These are phyloP conservation scores for Chloromyia formosa DNA, from an alignment of 2,888 invertebrate genomes.

Conservation along the genomic window DNA sequence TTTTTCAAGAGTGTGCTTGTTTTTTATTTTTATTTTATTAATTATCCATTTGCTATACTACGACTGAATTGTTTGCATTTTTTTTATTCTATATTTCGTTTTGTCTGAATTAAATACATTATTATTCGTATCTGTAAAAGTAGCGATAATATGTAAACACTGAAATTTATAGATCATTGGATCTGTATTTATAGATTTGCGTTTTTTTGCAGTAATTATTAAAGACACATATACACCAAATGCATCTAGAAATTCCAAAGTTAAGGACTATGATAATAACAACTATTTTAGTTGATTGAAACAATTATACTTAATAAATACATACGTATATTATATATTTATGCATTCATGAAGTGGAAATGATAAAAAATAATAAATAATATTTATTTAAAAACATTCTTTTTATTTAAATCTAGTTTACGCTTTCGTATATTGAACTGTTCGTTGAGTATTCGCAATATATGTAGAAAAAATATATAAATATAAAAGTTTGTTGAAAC, in stretches of 20 bases:
- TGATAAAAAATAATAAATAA: slow-evolving; percentile 15
- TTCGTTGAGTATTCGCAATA: no score
- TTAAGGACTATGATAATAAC: not conserved
- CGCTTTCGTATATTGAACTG: no score
- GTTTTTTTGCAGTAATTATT: slow-evolving; percentile 5
- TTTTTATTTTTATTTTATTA: slow-evolving; percentile 3
- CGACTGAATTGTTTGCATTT: slow-evolving; percentile 10
- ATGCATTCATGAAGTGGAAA: not conserved
- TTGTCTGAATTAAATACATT: not conserved
- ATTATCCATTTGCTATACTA: not conserved
- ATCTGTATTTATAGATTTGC: not conserved
- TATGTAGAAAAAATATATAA: no score
- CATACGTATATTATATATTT: slow-evolving; percentile 26
- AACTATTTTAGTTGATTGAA: slow-evolving; percentile 41
- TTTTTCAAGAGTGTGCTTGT: slow-evolving; percentile 30
- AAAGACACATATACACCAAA: not conserved
- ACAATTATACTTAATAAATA: slow-evolving; percentile 16
- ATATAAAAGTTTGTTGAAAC: no score
- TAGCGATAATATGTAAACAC: no score
- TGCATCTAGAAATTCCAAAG: slow-evolving; percentile 36
- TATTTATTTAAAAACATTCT: slow-evolving; percentile 29
- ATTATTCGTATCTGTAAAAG: not conserved
- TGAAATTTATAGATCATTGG: no score
- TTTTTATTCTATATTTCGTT: not conserved
- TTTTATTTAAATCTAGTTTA: not conserved